A percentile compares a stretch with the other conserved stretches of the same genome.
phyloP scores from a whole-genome alignment of 2,113 vertebrate genomes.

The Chaetodon auriga region DNA sequence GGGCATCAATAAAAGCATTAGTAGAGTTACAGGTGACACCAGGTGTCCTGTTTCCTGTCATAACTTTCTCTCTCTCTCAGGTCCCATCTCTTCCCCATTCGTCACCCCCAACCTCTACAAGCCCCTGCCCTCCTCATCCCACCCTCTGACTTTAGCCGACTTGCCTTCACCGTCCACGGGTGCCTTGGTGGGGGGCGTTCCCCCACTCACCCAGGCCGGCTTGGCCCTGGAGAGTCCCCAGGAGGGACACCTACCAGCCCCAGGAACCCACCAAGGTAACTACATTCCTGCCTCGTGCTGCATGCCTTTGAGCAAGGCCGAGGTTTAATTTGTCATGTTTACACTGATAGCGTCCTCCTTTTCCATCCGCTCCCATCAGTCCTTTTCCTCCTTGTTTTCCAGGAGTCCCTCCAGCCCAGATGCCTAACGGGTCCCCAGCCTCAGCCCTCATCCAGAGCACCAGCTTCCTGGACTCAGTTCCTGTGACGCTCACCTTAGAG shows the following conservation, averaged over 20 bases:
- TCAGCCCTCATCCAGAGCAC: slow-evolving; percentile 84
- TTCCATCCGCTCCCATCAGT: slow-evolving; percentile 16
- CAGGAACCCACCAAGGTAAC: slow-evolving; percentile 66
- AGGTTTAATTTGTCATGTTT: not conserved
- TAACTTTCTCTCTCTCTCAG: slow-evolving; percentile 43
- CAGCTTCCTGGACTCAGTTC: slow-evolving; percentile 86
- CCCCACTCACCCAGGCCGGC: slow-evolving; percentile 72
- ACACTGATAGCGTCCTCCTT: not conserved
- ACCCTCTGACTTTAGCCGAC: slow-evolving; percentile 44
- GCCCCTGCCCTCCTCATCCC: slow-evolving; percentile 61
- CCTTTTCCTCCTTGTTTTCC: not conserved
- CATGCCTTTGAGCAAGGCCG: too few relatives aligned
- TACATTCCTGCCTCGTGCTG: not conserved
- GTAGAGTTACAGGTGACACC: too few relatives aligned
- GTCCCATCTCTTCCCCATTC: slow-evolving; percentile 49
- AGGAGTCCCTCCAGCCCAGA: slow-evolving; percentile 54
- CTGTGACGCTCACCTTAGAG: slow-evolving; percentile 84
- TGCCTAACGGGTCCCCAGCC: slow-evolving; percentile 44
- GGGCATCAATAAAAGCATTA: not conserved
- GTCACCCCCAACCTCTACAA: slow-evolving; percentile 78
- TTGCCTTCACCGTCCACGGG: slow-evolving; percentile 62
- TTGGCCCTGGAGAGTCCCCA: slow-evolving; percentile 59
- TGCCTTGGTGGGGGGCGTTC: slow-evolving; percentile 64
- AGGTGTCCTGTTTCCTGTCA: not conserved
- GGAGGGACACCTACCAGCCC: slow-evolving; percentile 42